Conservation (phyloP, 2,113 vertebrate genomes). For the Podarcis raffonei region DNA sequence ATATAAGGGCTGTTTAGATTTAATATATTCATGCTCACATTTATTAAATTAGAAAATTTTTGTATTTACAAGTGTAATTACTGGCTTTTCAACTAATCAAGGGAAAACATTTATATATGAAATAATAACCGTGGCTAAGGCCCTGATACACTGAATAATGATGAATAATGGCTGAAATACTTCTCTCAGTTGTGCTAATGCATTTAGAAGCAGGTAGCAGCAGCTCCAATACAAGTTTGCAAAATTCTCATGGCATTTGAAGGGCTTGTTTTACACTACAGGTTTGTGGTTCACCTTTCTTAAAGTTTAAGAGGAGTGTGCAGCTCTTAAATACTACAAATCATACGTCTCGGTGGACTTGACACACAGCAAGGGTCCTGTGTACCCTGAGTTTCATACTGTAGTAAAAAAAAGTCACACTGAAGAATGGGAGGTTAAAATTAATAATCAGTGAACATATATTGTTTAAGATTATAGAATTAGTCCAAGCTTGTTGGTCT, state of each 20-base stretch:
- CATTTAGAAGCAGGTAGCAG: neutral
- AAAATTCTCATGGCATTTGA: neutral
- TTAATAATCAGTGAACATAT: conserved; percentile 4
- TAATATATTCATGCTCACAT: conserved; percentile 51
- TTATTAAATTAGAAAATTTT: conserved; percentile 68
- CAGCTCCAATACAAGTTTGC: neutral
- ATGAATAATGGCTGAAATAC: neutral
- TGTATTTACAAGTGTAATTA: conserved; percentile 48
- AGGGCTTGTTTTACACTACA: neutral
- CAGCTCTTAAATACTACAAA: neutral
- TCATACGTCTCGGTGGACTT: neutral
- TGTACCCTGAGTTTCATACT: neutral
- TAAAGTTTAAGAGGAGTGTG: neutral
- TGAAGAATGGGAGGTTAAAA: neutral
- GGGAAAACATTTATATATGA: neutral
- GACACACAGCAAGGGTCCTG: accelerated
- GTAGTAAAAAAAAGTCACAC: neutral
- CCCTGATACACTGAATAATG: neutral
- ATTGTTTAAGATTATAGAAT: accelerated
- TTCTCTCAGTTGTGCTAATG: neutral
- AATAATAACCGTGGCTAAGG: neutral
- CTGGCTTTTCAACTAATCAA: conserved; percentile 29
- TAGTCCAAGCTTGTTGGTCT: neutral
- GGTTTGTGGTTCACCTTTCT: neutral
- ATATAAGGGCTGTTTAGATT: conserved; percentile 53